Evolutionary conservation across 53 echinoderm and acorn worm genomes (phyloP), one percentile per base, ranked within the genome.

Genomic region (Echinometra lucunter): DNA sequence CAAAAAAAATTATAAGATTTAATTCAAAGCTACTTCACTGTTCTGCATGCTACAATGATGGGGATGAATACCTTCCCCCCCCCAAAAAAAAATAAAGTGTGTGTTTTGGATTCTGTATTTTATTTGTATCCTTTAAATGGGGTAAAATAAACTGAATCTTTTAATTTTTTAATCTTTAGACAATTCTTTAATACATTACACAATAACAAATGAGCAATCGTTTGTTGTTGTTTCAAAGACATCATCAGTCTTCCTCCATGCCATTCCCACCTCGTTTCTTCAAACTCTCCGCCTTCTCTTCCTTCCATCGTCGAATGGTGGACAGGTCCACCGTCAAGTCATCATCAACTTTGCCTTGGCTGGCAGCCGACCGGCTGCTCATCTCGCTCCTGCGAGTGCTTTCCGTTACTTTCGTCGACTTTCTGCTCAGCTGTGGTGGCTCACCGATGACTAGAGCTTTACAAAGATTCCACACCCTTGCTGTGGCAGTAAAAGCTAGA

Each of bases 401-500:
- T 42, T 40, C 78, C 1, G 38, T 78, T 10, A 42, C 40, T 1
- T 19, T 19, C 6, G 42, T 21, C 6, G 78, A 78, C 42, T 18
- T 78, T 2, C 38, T 3, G 75, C 30, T 38, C 40, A 40, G 5
- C 19, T 40, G 42, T 18, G 78, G 21, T 42, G 78, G 5, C 56
- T 88, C 16, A 7, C 38, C 38, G 66, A 35, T 13, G 21, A 90
- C n/a, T 6, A 90, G 40, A 35, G 35, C 58, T 37, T 60, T 57
- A 37, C 58, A 90, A 30, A 93, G 93, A 23, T 57, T 80, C 93
- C 78, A 93, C 80, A 93, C 93, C 40, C 93, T 30, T 27, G 18
- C 12, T 1, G 80, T 93, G 34, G 40, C 93, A 6, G 60, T 93
- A 82, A 93, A 93, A 37, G 93, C 93, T 8, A 93, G 93, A 57